These are phyloP conservation scores for Labeo calbasu DNA, from an alignment of 2,797 vertebrate genomes.

Conservation along the genomic window DNA sequence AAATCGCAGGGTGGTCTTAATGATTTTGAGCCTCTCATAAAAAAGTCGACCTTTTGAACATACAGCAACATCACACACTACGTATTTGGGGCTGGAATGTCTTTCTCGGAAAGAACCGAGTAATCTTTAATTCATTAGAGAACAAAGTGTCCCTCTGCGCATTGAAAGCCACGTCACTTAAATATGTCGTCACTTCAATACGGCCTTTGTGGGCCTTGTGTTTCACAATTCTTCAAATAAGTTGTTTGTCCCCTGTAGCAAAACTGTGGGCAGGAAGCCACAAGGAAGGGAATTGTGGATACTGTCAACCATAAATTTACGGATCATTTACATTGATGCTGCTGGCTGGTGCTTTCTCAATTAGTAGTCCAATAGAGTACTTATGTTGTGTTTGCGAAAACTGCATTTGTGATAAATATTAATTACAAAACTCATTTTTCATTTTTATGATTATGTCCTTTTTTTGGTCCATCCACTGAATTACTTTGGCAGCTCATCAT, in stretches of 20 bases:
- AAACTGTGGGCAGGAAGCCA: slow-evolving; percentile 37
- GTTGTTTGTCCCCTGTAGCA: slow-evolving; percentile 39
- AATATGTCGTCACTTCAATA: slow-evolving; percentile 37
- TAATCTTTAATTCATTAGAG: slow-evolving; percentile 40
- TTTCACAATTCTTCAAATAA: slow-evolving; percentile 34
- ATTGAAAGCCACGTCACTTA: slow-evolving; percentile 29
- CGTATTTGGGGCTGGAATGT: slow-evolving; percentile 25
- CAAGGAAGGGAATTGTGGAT: slow-evolving; percentile 2
- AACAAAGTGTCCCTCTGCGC: slow-evolving; percentile 48
- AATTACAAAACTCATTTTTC: not conserved
- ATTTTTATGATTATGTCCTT: not conserved
- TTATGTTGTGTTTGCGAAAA: not conserved
- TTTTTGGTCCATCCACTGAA: not conserved
- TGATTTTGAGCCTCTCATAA: not conserved
- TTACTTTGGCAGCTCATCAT: not conserved
- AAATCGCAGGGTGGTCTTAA: slow-evolving; percentile 19
- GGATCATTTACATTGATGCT: not conserved
- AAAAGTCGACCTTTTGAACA: slow-evolving; percentile 22
- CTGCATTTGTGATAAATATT: not conserved
- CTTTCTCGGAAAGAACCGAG: slow-evolving; percentile 36
- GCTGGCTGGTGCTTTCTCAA: not conserved
- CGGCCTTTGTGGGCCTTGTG: slow-evolving; percentile 35
- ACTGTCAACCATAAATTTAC: slow-evolving; percentile 11
- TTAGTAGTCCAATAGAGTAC: too few relatives aligned
- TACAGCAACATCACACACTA: slow-evolving; percentile 23